phyloP scores from a whole-genome alignment of 2,888 invertebrate species.

The Ceriagrion tenellum region DNA sequence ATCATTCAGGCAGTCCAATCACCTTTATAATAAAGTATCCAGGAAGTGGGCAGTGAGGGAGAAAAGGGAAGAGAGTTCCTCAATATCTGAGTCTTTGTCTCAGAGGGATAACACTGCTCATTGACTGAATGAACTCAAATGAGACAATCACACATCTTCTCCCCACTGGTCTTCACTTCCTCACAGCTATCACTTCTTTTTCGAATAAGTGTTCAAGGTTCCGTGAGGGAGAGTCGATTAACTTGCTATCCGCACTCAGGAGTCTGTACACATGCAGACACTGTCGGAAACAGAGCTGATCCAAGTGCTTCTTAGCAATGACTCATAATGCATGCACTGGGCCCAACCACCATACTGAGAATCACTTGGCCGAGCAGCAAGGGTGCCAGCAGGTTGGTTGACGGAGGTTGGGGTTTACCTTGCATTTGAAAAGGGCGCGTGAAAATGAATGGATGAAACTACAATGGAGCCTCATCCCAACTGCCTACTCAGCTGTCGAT shows the following conservation, averaged over 20 bases:
- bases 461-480: not conserved
- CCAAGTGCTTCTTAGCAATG: constrained; percentile 30
- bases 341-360: not conserved
- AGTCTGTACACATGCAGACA: constrained; percentile 29
- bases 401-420: not conserved
- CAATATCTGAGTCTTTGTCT: constrained; percentile 37
- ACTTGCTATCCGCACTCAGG: not conserved
- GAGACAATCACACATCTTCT: not conserved
- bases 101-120: constrained; percentile 42
- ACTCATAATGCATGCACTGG: constrained; percentile 13
- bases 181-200: constrained; percentile 22
- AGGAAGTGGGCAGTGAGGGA: not conserved
- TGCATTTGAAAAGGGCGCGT: not conserved
- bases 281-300: not conserved
- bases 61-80: constrained; percentile 15
- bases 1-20: constrained; percentile 42
- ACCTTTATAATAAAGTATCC: constrained; percentile 17
- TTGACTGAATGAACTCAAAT: not conserved
- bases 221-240: not conserved
- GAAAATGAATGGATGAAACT: not conserved
- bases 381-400: not conserved
- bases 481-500: not conserved
- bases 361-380: not conserved
- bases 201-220: constrained; percentile 1
- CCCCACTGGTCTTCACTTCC: not conserved